These are phyloP conservation scores for human DNA, from an alignment of 2,113 vertebrate genomes.

Conservation along the genomic window GRCh38 chr1:237252001-237252500, in stretches of 20 bases:
- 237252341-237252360: neutral
- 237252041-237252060: neutral
- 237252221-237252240: neutral
- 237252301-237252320: neutral
- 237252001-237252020: neutral
- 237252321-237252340: neutral
- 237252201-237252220: neutral
- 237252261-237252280: accelerated
- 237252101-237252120: neutral
- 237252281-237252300: too few species aligned
- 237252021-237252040: neutral
- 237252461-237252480: neutral
- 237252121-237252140: neutral
- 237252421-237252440: neutral
- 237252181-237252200: accelerated
- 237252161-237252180: neutral
- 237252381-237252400: neutral
- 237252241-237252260: accelerated
- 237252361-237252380: neutral
- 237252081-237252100: neutral
- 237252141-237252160: neutral
- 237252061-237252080: neutral
- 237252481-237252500: neutral
- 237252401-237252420: neutral
- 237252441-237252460: neutral